Conservation (phyloP, 1,140 invertebrate species). For the Asobara japonica region DNA sequence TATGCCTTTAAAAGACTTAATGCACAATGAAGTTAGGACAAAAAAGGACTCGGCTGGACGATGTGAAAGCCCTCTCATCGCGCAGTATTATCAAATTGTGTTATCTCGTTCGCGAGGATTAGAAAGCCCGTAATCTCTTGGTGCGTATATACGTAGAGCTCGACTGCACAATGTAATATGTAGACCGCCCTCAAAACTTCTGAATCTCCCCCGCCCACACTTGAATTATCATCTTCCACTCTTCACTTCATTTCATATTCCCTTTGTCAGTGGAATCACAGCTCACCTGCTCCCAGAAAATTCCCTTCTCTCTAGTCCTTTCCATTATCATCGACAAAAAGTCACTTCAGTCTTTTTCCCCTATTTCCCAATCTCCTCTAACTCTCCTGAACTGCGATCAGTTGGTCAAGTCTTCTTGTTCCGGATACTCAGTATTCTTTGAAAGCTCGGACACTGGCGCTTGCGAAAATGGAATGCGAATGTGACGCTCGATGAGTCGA, state of each 20-base stretch:
- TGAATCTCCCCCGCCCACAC: not conserved
- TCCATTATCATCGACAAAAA: not conserved
- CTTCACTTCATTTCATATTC: not conserved
- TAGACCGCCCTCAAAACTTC: not conserved
- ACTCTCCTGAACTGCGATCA: not conserved
- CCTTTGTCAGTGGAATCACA: not conserved
- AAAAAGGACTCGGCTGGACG: not conserved
- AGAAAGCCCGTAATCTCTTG: not conserved
- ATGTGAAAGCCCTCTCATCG: not conserved
- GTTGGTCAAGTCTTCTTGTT: not conserved
- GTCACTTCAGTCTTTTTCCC: not conserved
- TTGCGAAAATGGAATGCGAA: no score
- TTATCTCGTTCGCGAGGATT: not conserved
- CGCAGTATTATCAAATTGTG: not conserved
- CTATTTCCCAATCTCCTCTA: not conserved
- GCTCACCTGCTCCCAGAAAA: not conserved
- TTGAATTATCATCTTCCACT: not conserved
- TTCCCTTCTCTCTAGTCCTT: not conserved
- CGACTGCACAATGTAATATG: not conserved
- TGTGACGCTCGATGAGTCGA: no score
- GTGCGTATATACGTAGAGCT: not conserved
- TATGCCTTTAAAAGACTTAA: not conserved
- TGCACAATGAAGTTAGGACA: not conserved
- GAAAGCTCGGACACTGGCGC: no score
- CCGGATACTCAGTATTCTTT: no score